Evolutionary conservation across 2,888 invertebrate species (phyloP).

Genomic region (Apamea anceps): DNA sequence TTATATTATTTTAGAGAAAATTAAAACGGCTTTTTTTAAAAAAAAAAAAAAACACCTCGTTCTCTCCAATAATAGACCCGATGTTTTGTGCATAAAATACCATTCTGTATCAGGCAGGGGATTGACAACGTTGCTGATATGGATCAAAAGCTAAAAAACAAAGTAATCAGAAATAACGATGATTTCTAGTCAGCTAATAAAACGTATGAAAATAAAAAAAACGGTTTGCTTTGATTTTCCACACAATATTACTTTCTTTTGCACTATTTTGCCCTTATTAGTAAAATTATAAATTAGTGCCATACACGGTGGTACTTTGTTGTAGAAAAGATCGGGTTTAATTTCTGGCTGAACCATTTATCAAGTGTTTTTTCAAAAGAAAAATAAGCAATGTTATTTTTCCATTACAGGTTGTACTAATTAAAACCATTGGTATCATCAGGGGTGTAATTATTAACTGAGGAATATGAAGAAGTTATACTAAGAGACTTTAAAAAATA

Average conservation of each 20-base stretch:
- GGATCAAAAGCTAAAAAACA: background rate
- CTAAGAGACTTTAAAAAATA: background rate
- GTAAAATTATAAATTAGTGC: no score
- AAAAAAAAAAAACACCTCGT: background rate
- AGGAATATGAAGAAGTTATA: slow-evolving; percentile 8
- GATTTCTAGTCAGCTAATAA: no score
- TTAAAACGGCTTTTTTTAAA: background rate
- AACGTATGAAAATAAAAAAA: no score
- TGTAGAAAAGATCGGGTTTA: background rate
- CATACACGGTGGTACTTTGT: background rate
- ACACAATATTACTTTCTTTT: no score
- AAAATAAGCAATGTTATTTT: background rate
- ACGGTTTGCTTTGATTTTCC: no score
- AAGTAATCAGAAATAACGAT: background rate
- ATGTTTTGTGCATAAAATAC: background rate
- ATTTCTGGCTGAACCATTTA: background rate
- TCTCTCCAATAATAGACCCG: background rate
- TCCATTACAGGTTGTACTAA: background rate
- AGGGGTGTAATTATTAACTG: background rate
- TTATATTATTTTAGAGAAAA: background rate
- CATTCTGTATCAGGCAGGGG: background rate
- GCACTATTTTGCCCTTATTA: no score
- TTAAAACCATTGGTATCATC: slow-evolving; percentile 5
- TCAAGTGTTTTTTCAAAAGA: background rate
- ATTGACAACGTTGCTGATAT: background rate